Base-by-base conservation (phyloP, 2,113 vertebrate species). In the Oriolus oriolus region DNA sequence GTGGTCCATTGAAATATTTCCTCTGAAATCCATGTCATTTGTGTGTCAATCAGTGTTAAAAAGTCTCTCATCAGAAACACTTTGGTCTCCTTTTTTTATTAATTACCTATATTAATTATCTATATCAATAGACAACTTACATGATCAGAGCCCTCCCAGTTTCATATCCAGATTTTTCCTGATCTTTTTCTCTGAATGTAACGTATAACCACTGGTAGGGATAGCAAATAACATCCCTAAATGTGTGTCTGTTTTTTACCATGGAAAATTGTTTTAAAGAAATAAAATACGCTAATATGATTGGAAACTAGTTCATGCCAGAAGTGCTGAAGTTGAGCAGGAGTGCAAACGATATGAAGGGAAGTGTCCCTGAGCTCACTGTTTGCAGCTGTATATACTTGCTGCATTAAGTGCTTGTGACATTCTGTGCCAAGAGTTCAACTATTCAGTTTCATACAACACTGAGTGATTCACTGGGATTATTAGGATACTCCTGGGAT, bases 401-500 rank as follows among this genome's bases (percentile, higher is more conserved):
- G 71, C 63, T 93, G 84, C 74, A 56, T 91, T 97, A 98, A 98
- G 89, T 97, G 75, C 92, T 97, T 97, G 97, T 98, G 98, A 98
- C 94, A 84, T 47, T 89, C 70, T 75, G 77, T 97, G 96, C 93
- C 97, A 95, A 86, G 95, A 97, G 97, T 97, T 97, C 97, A 98
- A 77, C 85, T 91, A 66, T 35, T 91, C 95, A 91, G 96, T 97
- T 96, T 97, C 97, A 93, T 91, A 86, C 27, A 82, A 90, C 20
- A 17, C 91, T 31, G 52, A 93, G 97, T 98, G 98, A 98, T 98
- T 97, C 97, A 96, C 94, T 1, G 26, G 96, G 88, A 98, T 98
- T 98, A 98, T 98, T 98, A 96, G 93, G 96, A 94, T 97, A 96
- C 97, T 98, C 96, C 95, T 91, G 98, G 95, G 97, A 97, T 98